phyloP scores from a whole-genome alignment of 2,888 invertebrate genomes.

The Brachypalpus laphriformis region DNA sequence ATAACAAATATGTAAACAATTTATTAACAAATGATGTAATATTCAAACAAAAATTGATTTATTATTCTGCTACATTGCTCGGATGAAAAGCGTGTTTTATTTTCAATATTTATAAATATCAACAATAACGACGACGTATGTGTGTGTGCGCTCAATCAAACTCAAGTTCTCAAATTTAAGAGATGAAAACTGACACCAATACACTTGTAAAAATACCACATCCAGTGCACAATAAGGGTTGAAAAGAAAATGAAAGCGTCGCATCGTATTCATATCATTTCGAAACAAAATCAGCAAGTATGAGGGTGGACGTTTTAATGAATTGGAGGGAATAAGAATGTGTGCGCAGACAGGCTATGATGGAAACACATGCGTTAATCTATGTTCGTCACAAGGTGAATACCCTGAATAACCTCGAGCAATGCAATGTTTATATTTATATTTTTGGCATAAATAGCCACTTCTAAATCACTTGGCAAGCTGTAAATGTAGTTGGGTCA shows the following conservation, averaged over 20 bases:
- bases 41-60: background rate
- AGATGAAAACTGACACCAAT: constrained; percentile 26
- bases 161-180: constrained; percentile 31
- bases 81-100: constrained; percentile 78
- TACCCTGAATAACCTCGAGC: too few relatives aligned
- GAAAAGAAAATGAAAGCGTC: background rate
- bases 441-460: too few relatives aligned
- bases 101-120: constrained; percentile 46
- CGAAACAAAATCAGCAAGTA: background rate
- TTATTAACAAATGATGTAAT: background rate
- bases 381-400: too few relatives aligned
- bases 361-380: background rate
- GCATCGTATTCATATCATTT: background rate
- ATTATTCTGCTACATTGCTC: constrained; percentile 78
- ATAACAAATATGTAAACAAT: background rate
- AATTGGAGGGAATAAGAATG: background rate
- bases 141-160: background rate
- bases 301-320: background rate
- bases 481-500: too few relatives aligned
- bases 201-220: background rate
- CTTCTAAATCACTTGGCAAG: too few relatives aligned
- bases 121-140: background rate
- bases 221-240: constrained; percentile 2
- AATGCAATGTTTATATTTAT: too few relatives aligned
- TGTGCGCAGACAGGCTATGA: background rate